Percentiles rank a stretch among this genome's conserved stretches.
Conservation (phyloP, 2,113 vertebrate genomes). For the Aramus guarauna region DNA sequence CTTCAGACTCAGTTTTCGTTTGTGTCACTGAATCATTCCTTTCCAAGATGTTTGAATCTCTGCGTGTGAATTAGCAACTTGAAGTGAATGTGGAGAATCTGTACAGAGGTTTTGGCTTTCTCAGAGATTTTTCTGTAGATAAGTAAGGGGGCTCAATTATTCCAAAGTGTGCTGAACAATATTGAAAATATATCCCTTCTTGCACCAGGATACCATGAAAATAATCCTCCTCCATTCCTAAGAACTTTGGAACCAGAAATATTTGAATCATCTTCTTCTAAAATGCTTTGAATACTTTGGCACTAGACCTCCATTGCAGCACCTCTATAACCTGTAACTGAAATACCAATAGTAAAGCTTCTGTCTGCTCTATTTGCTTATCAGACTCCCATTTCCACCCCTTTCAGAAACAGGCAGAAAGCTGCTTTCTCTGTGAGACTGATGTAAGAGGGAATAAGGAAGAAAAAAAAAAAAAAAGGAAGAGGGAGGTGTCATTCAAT, state of each 20-base stretch:
- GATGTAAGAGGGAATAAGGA: neutral
- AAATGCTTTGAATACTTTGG: neutral
- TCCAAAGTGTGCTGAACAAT: neutral
- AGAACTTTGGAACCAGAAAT: neutral
- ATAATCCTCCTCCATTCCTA: neutral
- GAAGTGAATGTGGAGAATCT: neutral
- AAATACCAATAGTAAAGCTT: neutral
- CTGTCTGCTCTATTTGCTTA: neutral
- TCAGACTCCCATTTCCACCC: neutral
- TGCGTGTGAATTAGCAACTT: neutral
- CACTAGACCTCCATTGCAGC: neutral
- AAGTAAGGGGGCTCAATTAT: neutral
- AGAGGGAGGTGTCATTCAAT: too few species aligned
- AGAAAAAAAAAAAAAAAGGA: neutral
- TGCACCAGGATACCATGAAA: neutral
- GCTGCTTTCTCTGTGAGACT: neutral
- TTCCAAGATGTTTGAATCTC: neutral
- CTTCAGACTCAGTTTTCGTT: neutral
- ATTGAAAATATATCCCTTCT: neutral
- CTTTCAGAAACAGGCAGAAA: neutral
- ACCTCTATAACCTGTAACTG: neutral
- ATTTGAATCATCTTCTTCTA: neutral
- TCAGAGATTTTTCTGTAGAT: neutral
- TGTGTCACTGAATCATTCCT: rapidly evolving
- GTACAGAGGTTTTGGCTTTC: neutral